Percentiles rank a stretch among this genome's conserved stretches.
Evolutionary conservation across 2,113 vertebrate genomes (phyloP).

Genomic region (Neolamprologus brichardi): DNA sequence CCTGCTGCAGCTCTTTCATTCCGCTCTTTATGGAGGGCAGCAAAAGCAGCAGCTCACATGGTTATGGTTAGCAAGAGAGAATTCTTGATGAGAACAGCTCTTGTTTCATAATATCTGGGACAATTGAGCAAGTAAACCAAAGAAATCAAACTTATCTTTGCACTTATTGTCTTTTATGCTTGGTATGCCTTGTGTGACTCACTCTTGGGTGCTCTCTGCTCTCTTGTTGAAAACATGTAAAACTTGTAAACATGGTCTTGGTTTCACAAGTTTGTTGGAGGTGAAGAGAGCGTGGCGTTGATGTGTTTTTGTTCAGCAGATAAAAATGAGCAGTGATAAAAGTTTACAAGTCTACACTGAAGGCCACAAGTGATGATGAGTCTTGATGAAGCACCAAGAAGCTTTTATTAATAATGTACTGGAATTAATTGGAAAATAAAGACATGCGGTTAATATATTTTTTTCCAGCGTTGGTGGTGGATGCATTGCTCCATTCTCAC

Average conservation of each 20-base stretch:
- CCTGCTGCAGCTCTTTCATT: constrained; percentile 8
- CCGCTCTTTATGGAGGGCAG: constrained; percentile 26
- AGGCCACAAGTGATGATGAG: neutral
- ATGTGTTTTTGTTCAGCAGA: neutral
- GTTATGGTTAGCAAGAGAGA: constrained; percentile 34
- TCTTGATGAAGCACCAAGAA: neutral
- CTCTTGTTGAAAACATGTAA: neutral
- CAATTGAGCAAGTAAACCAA: neutral
- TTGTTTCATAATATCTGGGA: constrained; percentile 10
- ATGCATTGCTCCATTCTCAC: neutral
- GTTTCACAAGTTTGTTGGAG: neutral
- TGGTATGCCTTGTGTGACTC: neutral
- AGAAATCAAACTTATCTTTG: neutral
- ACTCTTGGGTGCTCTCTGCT: neutral
- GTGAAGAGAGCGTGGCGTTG: neutral
- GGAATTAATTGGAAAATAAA: neutral
- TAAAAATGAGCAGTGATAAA: constrained; percentile 10
- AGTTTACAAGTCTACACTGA: neutral
- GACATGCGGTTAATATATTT: neutral
- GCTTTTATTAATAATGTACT: neutral
- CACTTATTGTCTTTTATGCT: neutral
- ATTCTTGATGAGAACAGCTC: neutral
- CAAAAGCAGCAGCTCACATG: constrained; percentile 40
- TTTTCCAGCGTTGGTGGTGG: neutral
- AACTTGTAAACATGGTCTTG: neutral